Evolutionary conservation across 2,797 vertebrate species (phyloP).

Genomic region (Chiloscyllium punctatum): DNA sequence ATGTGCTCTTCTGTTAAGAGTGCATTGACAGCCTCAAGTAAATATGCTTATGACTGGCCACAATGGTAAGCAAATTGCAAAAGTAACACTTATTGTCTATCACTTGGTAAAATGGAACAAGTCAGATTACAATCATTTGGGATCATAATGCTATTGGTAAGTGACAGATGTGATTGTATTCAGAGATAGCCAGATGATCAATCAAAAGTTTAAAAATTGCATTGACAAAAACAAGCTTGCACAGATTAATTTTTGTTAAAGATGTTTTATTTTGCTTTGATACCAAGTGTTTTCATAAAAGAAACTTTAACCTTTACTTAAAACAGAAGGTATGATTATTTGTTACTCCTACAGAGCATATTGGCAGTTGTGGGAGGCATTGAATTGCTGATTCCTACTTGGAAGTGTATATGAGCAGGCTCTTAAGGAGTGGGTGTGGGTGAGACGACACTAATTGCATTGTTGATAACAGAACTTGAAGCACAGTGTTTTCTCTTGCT

Average conservation of each 20-base stretch:
- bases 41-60: too few species aligned
- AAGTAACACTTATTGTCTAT: too few species aligned
- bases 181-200: not conserved
- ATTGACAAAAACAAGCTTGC: not conserved
- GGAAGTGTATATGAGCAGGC: not conserved
- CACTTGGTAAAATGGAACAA: too few species aligned
- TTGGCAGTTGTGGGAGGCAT: slow-evolving; percentile 4
- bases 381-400: slow-evolving; percentile 10
- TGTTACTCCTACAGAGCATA: not conserved
- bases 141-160: not conserved
- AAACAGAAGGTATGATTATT: slow-evolving; percentile 2
- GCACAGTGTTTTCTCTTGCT: not conserved
- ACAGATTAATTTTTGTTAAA: not conserved
- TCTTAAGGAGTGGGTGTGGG: not conserved
- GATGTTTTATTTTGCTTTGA: slow-evolving; percentile 15
- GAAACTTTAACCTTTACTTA: slow-evolving; percentile 1
- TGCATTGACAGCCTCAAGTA: too few species aligned
- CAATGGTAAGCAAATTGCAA: too few species aligned
- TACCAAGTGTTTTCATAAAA: slow-evolving; percentile 2
- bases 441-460: slow-evolving; percentile 8
- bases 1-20: too few species aligned
- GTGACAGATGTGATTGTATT: not conserved
- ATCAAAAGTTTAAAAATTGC: not conserved
- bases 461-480: slow-evolving; percentile 10
- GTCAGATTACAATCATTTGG: too few species aligned